A percentile compares a stretch with the other conserved stretches of the same genome.
Evolutionary conservation across 1,140 invertebrate species (phyloP).

Genomic region (Neomicropteryx cornuta): DNA sequence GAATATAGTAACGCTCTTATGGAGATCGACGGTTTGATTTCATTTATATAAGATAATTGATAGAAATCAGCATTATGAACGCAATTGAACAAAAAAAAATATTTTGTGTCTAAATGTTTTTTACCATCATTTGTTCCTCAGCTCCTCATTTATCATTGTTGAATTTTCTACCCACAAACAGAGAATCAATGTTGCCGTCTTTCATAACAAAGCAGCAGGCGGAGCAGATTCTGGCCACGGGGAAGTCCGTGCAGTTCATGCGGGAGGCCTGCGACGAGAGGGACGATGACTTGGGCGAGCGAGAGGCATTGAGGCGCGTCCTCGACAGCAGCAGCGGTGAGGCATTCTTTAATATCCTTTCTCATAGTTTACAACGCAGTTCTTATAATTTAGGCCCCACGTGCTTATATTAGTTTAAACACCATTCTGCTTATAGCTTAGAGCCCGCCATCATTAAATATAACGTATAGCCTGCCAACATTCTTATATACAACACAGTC

Average conservation of each 20-base stretch:
- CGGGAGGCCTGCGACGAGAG: slow-evolving; percentile 81
- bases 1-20: too few species aligned
- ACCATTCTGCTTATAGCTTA: too few species aligned
- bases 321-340: slow-evolving; percentile 39
- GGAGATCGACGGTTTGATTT: too few species aligned
- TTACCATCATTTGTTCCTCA: slow-evolving; percentile 2
- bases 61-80: too few species aligned
- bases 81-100: slow-evolving; percentile 2
- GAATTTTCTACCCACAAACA: too few species aligned
- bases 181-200: slow-evolving; percentile 65
- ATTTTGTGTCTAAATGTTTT: neutral
- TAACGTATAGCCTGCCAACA: too few species aligned
- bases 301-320: slow-evolving; percentile 46
- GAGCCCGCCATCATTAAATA: too few species aligned
- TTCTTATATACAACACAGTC: too few species aligned
- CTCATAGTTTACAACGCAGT: slow-evolving; percentile 2
- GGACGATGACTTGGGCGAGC: slow-evolving; percentile 55
- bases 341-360: slow-evolving; percentile 5
- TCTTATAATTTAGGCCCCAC: too few species aligned
- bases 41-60: too few species aligned
- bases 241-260: slow-evolving; percentile 93
- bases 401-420: too few species aligned
- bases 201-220: slow-evolving; percentile 66
- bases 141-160: slow-evolving; percentile 1
- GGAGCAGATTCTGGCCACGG: slow-evolving; percentile 77